A percentile compares a stretch with the other conserved stretches of the same genome.
phyloP scores from a whole-genome alignment of 2,113 vertebrate genomes.

The Struthidea cinerea region DNA sequence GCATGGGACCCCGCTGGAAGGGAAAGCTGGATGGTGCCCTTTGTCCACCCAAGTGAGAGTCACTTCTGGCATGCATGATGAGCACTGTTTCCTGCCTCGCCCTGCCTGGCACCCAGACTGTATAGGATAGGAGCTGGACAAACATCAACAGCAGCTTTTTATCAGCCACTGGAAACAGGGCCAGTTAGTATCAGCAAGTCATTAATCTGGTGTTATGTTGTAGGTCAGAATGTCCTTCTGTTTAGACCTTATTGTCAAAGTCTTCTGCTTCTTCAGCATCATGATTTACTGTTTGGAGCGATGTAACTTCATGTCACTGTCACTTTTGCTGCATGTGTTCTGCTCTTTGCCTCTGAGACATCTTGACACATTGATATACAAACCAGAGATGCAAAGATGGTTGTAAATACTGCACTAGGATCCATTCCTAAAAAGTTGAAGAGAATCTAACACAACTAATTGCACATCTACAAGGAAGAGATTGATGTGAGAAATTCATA shows the following conservation, averaged over 20 bases:
- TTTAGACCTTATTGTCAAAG: constrained; percentile 52
- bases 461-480: not conserved
- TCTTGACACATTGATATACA: constrained; percentile 56
- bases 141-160: constrained; percentile 9
- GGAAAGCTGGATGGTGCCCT: not conserved
- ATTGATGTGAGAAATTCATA: constrained; percentile 13
- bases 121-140: not conserved
- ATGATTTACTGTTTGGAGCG: constrained; percentile 31
- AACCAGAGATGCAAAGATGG: constrained; percentile 8
- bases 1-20: fast-evolving
- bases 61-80: not conserved
- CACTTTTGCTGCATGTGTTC: constrained; percentile 25
- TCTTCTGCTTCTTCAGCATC: constrained; percentile 20
- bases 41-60: not conserved
- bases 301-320: constrained; percentile 48
- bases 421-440: not conserved
- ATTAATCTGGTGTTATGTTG: constrained; percentile 33
- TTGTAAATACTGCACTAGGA: constrained; percentile 24
- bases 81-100: not conserved
- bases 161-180: not conserved
- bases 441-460: not conserved
- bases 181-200: constrained; percentile 1
- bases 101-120: not conserved
- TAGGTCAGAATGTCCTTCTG: constrained; percentile 61
- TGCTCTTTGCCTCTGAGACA: constrained; percentile 53